These are phyloP conservation scores for Drosophila pachea DNA, from an alignment of 1,140 invertebrate genomes.

Conservation along the genomic window DNA sequence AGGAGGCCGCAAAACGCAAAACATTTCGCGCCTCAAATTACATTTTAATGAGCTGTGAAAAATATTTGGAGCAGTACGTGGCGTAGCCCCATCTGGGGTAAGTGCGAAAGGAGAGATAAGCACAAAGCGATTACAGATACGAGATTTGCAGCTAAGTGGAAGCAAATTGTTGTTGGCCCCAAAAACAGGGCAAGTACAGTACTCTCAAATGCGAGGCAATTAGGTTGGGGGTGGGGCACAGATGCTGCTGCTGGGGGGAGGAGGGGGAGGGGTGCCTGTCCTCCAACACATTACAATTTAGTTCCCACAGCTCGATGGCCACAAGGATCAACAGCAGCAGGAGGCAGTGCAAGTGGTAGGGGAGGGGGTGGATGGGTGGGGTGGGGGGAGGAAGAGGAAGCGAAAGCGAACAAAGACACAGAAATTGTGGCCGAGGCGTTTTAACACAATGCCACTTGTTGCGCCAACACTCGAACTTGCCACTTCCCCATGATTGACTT, in stretches of 20 bases:
- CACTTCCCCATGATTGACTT: conserved; percentile 75
- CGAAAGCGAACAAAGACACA: conserved; percentile 9
- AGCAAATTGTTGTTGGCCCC: conserved; percentile 43
- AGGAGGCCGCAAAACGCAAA: conserved; percentile 42
- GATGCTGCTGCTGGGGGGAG: no score
- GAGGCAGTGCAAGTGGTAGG: no score
- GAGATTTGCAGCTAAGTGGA: conserved; percentile 41
- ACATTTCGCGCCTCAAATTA: conserved; percentile 71
- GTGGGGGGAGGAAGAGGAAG: no score
- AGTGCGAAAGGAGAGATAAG: conserved; percentile 14
- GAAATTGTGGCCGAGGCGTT: conserved; percentile 11
- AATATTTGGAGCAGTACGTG: conserved; percentile 61
- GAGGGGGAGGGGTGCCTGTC: no score
- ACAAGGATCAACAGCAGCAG: conserved; percentile 39
- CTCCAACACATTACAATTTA: no score
- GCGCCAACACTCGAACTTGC: conserved; percentile 66
- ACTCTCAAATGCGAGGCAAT: not conserved
- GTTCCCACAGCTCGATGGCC: conserved; percentile 26
- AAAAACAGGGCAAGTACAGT: conserved; percentile 10
- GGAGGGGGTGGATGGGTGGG: no score
- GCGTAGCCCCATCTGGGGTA: not conserved
- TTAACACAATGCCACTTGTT: conserved; percentile 52
- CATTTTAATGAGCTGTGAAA: conserved; percentile 77
- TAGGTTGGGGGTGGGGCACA: no score
- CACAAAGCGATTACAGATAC: conserved; percentile 23